Conservation (phyloP, 2,113 vertebrate genomes). For the Chelonoidis abingdonii region DNA sequence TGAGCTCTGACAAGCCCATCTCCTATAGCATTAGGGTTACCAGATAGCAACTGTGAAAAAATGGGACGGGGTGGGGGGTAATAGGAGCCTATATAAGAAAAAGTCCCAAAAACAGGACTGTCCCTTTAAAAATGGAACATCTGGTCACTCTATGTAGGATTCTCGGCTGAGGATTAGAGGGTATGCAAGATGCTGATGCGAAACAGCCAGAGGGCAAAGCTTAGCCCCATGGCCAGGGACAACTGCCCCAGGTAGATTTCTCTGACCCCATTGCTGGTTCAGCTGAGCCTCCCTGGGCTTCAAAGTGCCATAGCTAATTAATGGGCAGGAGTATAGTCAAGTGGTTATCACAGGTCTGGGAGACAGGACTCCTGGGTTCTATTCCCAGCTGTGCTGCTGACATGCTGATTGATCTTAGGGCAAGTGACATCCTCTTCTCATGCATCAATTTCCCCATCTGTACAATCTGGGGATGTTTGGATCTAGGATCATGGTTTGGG, state of each 20-base stretch:
- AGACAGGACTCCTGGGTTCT: not conserved
- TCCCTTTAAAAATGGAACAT: no score
- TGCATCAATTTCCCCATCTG: not conserved
- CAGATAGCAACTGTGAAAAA: no score
- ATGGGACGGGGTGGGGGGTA: no score
- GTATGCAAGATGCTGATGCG: not conserved
- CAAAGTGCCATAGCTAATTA: not conserved
- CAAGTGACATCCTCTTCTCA: not conserved
- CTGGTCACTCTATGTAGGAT: not conserved
- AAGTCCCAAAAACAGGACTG: no score
- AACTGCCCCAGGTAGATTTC: not conserved
- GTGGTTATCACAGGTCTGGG: not conserved
- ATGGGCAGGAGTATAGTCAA: not conserved
- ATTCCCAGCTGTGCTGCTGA: not conserved
- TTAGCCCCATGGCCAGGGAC: not conserved
- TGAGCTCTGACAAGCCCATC: not conserved
- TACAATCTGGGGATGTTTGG: not conserved
- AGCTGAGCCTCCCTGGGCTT: not conserved
- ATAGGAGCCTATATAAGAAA: no score
- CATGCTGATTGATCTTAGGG: not conserved
- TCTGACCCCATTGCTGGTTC: not conserved
- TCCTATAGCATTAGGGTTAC: not conserved
- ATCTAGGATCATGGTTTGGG: not conserved
- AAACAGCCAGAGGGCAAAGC: not conserved
- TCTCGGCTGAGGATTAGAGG: not conserved